Evolutionary conservation across 2,797 vertebrate species (phyloP).

Genomic region (Bradypus variegatus): DNA sequence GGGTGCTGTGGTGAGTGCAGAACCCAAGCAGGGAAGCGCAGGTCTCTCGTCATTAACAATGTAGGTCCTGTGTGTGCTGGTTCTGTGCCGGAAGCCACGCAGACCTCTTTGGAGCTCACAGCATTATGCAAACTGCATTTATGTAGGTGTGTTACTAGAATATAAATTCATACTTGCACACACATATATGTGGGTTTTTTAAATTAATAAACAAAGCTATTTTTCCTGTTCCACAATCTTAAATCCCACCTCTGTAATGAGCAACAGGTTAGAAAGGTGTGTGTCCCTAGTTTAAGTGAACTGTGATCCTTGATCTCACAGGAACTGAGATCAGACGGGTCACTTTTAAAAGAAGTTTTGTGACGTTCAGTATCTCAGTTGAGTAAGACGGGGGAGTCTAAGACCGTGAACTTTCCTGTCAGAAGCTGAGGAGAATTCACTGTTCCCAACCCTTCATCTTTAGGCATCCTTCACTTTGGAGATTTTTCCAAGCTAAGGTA

Average conservation of each 20-base stretch:
- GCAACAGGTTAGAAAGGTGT: not conserved
- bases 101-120: not conserved
- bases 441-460: rapidly evolving
- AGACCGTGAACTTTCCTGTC: not conserved
- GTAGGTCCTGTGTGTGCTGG: too few relatives aligned
- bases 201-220: not conserved
- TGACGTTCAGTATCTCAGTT: too few relatives aligned
- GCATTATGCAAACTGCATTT: not conserved
- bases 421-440: not conserved
- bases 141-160: too few relatives aligned
- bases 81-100: too few relatives aligned
- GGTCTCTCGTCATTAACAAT: not conserved
- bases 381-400: too few relatives aligned
- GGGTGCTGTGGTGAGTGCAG: too few relatives aligned
- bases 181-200: not conserved
- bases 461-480: not conserved
- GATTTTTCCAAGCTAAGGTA: not conserved
- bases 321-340: not conserved
- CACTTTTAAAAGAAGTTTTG: not conserved
- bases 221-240: not conserved
- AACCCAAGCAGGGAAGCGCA: too few relatives aligned
- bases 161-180: too few relatives aligned
- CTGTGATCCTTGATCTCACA: too few relatives aligned
- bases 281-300: not conserved
- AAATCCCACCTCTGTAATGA: not conserved